Conservation (phyloP, 2,888 invertebrate genomes). For the Emmelina monodactyla region DNA sequence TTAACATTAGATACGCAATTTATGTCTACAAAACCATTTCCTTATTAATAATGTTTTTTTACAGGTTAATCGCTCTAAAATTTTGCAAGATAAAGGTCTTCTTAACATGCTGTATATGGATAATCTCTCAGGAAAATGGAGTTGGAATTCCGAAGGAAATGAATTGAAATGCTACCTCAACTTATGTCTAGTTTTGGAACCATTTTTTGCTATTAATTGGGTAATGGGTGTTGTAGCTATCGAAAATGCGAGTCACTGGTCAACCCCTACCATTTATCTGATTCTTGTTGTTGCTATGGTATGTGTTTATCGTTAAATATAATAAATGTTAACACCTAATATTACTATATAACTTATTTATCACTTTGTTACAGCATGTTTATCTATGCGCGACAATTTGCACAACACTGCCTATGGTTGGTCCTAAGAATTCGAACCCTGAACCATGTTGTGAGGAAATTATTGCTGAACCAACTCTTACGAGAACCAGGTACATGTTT, state of each 20-base stretch:
- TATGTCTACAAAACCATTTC: neutral
- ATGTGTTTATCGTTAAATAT: slow-evolving; percentile 5
- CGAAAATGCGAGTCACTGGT: slow-evolving; percentile 71
- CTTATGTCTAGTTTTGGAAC: slow-evolving; percentile 72
- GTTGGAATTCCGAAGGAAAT: slow-evolving; percentile 57
- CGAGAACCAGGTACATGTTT: slow-evolving; percentile 33
- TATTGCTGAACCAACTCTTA: slow-evolving; percentile 33
- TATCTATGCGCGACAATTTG: slow-evolving; percentile 49
- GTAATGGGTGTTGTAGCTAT: slow-evolving; percentile 76
- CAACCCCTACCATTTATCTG: slow-evolving; percentile 67
- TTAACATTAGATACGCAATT: neutral
- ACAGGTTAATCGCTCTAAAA: slow-evolving; percentile 23
- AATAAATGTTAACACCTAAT: neutral
- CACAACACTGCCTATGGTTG: slow-evolving; percentile 47
- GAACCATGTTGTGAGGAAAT: slow-evolving; percentile 42
- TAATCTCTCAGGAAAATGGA: slow-evolving; percentile 54
- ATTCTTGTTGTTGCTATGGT: slow-evolving; percentile 67
- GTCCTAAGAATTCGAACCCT: slow-evolving; percentile 27
- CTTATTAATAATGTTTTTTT: slow-evolving; percentile 6
- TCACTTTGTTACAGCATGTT: slow-evolving; percentile 38
- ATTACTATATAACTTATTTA: too few species aligned
- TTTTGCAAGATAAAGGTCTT: slow-evolving; percentile 37
- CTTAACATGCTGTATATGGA: slow-evolving; percentile 51
- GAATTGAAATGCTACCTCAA: slow-evolving; percentile 68
- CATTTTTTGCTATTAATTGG: slow-evolving; percentile 77